Percentiles rank a stretch among this genome's conserved stretches.
These are phyloP conservation scores for Jacana jacana DNA, from an alignment of 2,113 vertebrate species.

Conservation along the genomic window DNA sequence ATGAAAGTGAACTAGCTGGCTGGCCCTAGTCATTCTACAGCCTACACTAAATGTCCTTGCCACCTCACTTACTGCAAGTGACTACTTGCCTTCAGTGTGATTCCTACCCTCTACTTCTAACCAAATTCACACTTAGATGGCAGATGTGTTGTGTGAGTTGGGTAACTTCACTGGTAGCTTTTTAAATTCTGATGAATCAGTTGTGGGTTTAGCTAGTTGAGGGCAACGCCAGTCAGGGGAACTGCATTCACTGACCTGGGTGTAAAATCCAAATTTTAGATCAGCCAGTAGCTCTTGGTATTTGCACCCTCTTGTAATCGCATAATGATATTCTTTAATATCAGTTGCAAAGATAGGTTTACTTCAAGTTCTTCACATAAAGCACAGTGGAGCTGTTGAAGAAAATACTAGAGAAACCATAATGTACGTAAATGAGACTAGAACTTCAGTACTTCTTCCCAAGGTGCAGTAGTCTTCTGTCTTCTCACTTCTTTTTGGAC, in stretches of 20 bases:
- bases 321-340: not conserved
- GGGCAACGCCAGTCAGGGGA: not conserved
- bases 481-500: not conserved
- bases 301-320: not conserved
- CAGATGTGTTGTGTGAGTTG: not conserved
- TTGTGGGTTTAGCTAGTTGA: fast-evolving
- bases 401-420: not conserved
- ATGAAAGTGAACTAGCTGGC: not conserved
- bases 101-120: not conserved
- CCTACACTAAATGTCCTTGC: not conserved
- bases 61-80: not conserved
- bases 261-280: not conserved
- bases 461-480: not conserved
- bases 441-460: not conserved
- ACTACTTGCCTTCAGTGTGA: not conserved
- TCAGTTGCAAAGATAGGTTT: not conserved
- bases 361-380: not conserved
- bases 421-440: not conserved
- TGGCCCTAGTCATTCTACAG: not conserved
- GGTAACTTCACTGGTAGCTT: not conserved
- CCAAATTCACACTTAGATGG: not conserved
- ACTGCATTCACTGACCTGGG: not conserved
- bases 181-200: not conserved
- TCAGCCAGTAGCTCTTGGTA: fast-evolving
- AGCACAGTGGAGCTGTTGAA: not conserved